Evolutionary conservation across 2,888 invertebrate species (phyloP), one percentile per base, ranked within the genome.

Genomic region (Gnatocerus cornutus): DNA sequence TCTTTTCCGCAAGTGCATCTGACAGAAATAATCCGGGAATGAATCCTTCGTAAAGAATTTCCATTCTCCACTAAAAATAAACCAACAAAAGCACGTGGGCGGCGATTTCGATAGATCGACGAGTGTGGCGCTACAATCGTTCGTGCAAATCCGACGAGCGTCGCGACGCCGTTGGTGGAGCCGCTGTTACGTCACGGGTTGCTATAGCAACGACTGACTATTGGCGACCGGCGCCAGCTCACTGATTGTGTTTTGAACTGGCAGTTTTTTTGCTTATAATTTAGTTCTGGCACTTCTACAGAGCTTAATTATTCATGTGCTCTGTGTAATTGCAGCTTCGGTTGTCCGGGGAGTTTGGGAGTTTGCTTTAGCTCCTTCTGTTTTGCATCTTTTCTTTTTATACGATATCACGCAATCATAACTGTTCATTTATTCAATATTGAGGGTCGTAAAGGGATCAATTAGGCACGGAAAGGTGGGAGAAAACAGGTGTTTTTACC

Each of bases 231-330:
- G 70, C 71, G 73, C 73, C 72, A 63, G 68, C 66, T 71, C 70
- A 59, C 63, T 71, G 73, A 76, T 76, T 74, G 71, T 73, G 69
- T 75, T 73, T 73, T 69, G 68, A 71, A 71, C 63, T 69, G 69
- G 69, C 67, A 59, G 41, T 58, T 43, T 69, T 66, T 68, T 73
- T 75, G 71, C 73, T 72, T 69, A 71, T 74, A 74, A 76, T 74
- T 74, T 72, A 71, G 69, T 74, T 75, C 74, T 74, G 68, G 69
- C 74, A 74, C 73, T 74, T 75, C 70, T 73, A 66, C 71, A 68
- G 69, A 53, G 63, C 65, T 74, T 76, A 74, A 77, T 77, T 77
- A 77, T 76, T 76, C 76, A 77, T 73, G 72, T 72, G 66, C 67
- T 37, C 41, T 39, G 39, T 33, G 63, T 69, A 71, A 71, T 73